Percentiles rank a stretch among this genome's conserved stretches.
Conservation (phyloP, 2,797 vertebrate genomes). For the Pogonophryne albipinna region DNA sequence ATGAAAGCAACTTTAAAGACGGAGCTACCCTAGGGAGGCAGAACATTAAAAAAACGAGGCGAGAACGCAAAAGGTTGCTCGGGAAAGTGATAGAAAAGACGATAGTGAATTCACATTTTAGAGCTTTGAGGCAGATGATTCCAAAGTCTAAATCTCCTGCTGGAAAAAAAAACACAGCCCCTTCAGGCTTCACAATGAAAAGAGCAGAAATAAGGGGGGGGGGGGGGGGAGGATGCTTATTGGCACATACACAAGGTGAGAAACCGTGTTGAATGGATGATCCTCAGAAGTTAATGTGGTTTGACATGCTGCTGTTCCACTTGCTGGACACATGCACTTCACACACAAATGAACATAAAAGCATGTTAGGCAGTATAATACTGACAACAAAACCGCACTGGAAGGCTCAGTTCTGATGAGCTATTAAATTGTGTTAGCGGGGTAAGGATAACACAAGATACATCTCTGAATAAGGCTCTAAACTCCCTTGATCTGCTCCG, state of each 20-base stretch:
- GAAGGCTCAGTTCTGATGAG: constrained; percentile 4
- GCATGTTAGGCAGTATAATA: background rate
- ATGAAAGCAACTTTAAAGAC: constrained; percentile 55
- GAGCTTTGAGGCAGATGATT: constrained; percentile 42
- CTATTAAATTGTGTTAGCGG: constrained; percentile 26
- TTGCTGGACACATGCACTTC: constrained; percentile 26
- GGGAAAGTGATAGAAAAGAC: constrained; percentile 33
- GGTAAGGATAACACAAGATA: constrained; percentile 21
- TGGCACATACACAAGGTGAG: constrained; percentile 17
- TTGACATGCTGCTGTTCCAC: constrained; percentile 40
- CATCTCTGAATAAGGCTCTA: constrained; percentile 22
- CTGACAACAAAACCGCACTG: constrained; percentile 5
- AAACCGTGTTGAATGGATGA: constrained; percentile 49
- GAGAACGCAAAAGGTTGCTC: constrained; percentile 44
- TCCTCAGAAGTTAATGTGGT: constrained; percentile 30
- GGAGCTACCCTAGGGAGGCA: constrained; percentile 16
- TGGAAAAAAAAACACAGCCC: constrained; percentile 26
- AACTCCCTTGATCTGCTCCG: constrained; percentile 29
- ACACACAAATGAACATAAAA: constrained; percentile 13
- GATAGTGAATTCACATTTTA: constrained; percentile 41
- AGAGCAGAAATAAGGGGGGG: background rate
- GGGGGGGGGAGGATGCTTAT: background rate
- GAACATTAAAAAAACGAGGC: constrained; percentile 29
- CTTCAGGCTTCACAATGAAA: constrained; percentile 27
- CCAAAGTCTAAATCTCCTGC: constrained; percentile 23